Percentiles rank a stretch among this genome's conserved stretches.
Evolutionary conservation across 2,888 invertebrate species (phyloP).

Genomic region (Agrotis segetum): DNA sequence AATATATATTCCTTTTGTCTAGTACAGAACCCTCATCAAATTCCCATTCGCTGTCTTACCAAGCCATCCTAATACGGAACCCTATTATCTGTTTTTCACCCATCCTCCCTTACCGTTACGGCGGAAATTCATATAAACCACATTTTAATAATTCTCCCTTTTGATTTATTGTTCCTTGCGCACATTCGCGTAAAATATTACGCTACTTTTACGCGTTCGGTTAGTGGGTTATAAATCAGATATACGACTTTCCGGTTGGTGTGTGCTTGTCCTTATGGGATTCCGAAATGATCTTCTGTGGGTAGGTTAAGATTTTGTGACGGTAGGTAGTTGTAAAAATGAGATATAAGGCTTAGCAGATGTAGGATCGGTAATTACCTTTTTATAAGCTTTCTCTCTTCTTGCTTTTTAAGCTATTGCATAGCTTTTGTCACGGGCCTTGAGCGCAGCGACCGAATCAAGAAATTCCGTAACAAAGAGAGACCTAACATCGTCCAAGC

Average conservation of each 20-base stretch:
- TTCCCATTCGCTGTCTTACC: background rate
- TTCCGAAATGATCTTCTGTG: constrained; percentile 7
- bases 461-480: no score
- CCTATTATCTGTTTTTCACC: constrained; percentile 16
- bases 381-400: no score
- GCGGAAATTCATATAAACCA: constrained; percentile 49
- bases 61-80: background rate
- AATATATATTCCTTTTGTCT: background rate
- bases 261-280: constrained; percentile 57
- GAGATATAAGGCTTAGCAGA: background rate
- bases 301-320: constrained; percentile 12
- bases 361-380: background rate
- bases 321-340: constrained; percentile 8
- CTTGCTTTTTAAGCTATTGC: no score
- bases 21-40: background rate
- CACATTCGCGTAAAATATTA: constrained; percentile 68
- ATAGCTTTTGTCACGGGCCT: no score
- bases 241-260: constrained; percentile 70
- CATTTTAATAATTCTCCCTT: constrained; percentile 60
- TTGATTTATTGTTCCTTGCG: constrained; percentile 64
- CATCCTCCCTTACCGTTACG: constrained; percentile 4
- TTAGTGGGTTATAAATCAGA: constrained; percentile 71
- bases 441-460: no score
- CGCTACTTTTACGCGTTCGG: constrained; percentile 68
- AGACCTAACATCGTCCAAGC: no score